Evolutionary conservation across 2,888 invertebrate genomes (phyloP).

Genomic region (Panopea generosa): DNA sequence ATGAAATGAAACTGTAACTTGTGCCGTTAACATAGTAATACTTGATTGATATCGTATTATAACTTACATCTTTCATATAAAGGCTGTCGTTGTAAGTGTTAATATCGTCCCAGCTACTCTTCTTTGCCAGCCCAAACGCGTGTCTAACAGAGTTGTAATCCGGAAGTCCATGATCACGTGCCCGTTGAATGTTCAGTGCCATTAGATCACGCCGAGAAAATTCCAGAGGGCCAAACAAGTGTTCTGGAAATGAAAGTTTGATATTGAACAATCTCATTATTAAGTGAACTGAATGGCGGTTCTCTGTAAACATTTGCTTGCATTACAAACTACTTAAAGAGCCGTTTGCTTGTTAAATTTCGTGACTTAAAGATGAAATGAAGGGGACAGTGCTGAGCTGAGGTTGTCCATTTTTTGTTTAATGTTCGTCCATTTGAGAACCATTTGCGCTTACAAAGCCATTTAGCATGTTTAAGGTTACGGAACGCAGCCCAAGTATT

Average conservation of each 20-base stretch:
- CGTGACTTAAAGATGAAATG: neutral
- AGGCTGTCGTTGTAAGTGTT: slow-evolving; percentile 53
- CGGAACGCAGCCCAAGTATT: too few species aligned
- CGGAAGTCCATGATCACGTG: slow-evolving; percentile 95
- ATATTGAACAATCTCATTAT: too few species aligned
- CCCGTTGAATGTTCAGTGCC: slow-evolving; percentile 98
- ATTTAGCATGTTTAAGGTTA: too few species aligned
- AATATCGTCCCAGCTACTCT: slow-evolving; percentile 66
- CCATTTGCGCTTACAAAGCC: too few species aligned
- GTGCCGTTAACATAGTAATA: too few species aligned
- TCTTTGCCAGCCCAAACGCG: slow-evolving; percentile 85
- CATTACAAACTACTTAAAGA: neutral
- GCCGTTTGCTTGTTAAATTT: neutral
- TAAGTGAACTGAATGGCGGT: neutral
- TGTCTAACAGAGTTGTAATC: slow-evolving; percentile 88
- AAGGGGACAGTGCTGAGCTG: too few species aligned
- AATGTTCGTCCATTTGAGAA: too few species aligned
- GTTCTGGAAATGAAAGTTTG: slow-evolving; percentile 59
- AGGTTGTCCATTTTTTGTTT: too few species aligned
- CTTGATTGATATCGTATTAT: too few species aligned
- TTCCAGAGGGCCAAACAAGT: slow-evolving; percentile 94
- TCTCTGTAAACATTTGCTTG: neutral
- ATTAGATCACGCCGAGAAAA: slow-evolving; percentile 98
- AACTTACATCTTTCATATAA: too few species aligned
- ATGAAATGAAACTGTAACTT: too few species aligned